Conservation (phyloP, 2,888 invertebrate genomes). For the Phragmatobia fuliginosa region DNA sequence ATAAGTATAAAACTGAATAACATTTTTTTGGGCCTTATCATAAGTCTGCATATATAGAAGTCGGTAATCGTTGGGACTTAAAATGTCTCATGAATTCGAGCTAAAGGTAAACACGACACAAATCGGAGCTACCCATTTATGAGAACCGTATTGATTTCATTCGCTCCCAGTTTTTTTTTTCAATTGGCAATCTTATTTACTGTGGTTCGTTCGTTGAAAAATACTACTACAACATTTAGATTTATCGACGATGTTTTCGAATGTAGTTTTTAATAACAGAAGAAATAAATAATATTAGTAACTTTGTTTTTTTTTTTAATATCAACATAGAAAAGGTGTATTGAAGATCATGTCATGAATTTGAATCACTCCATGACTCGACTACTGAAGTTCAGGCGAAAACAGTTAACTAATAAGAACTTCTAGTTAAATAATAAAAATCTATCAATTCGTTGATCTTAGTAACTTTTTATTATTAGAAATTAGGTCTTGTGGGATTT, state of each 20-base stretch:
- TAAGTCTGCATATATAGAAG: background rate
- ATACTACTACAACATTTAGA: background rate
- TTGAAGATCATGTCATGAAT: no score
- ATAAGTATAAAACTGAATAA: background rate
- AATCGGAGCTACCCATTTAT: conserved; percentile 47
- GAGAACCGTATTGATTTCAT: conserved; percentile 36
- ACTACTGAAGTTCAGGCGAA: background rate
- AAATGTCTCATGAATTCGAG: conserved; percentile 15
- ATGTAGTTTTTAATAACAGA: background rate
- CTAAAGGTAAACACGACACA: conserved; percentile 51
- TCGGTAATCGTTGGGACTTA: conserved; percentile 8
- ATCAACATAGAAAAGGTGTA: no score
- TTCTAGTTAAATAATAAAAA: background rate
- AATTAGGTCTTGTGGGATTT: no score
- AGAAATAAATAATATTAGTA: no score
- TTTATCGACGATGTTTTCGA: background rate
- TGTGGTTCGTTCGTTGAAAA: conserved; percentile 13
- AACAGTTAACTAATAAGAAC: background rate
- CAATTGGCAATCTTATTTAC: conserved; percentile 41
- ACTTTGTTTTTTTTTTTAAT: no score
- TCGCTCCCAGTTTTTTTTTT: conserved; percentile 39
- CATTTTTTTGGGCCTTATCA: background rate
- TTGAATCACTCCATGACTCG: no score
- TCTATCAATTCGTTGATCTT: no score
- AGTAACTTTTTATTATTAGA: no score